A percentile compares a stretch with the other conserved stretches of the same genome.
These are phyloP conservation scores for Drosophila histrio DNA, from an alignment of 2,888 invertebrate genomes.

Conservation along the genomic window DNA sequence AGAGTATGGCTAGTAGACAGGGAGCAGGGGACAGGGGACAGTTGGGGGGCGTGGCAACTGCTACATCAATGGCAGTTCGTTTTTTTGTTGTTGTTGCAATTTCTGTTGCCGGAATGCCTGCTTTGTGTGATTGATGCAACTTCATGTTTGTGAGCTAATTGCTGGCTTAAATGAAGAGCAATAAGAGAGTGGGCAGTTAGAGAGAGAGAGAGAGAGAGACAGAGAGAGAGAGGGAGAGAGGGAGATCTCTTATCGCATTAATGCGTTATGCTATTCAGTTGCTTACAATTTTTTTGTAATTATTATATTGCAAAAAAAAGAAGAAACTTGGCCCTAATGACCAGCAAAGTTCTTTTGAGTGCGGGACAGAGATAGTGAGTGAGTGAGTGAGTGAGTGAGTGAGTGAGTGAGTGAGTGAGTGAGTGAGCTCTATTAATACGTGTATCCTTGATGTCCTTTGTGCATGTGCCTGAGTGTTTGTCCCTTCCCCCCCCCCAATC, in stretches of 20 bases:
- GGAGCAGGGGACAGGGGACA: neutral
- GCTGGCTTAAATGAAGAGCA: conserved; percentile 22
- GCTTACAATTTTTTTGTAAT: conserved; percentile 42
- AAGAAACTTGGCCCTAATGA: conserved; percentile 24
- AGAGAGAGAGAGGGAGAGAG: neutral
- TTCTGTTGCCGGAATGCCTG: conserved; percentile 14
- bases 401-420: neutral
- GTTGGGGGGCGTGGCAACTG: conserved; percentile 41
- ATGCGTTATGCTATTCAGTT: conserved; percentile 53
- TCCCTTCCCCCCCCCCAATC: conserved; percentile 9
- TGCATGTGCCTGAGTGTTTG: conserved; percentile 13
- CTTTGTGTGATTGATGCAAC: conserved; percentile 62
- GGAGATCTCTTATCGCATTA: conserved; percentile 61
- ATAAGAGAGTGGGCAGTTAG: neutral
- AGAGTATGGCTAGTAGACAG: neutral
- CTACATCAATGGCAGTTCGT: conserved; percentile 40
- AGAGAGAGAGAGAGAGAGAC: neutral
- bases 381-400: neutral
- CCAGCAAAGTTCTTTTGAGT: conserved; percentile 8
- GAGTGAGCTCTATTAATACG: neutral
- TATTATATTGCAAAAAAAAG: conserved; percentile 51
- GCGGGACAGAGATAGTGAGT: neutral
- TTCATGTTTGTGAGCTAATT: conserved; percentile 71
- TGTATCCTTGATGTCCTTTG: conserved; percentile 10
- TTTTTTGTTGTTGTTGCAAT: conserved; percentile 24